Percentiles rank a stretch among this genome's conserved stretches.
phyloP scores from a whole-genome alignment of 64 coral and sea anemone species.

The Anthopleura sola region DNA sequence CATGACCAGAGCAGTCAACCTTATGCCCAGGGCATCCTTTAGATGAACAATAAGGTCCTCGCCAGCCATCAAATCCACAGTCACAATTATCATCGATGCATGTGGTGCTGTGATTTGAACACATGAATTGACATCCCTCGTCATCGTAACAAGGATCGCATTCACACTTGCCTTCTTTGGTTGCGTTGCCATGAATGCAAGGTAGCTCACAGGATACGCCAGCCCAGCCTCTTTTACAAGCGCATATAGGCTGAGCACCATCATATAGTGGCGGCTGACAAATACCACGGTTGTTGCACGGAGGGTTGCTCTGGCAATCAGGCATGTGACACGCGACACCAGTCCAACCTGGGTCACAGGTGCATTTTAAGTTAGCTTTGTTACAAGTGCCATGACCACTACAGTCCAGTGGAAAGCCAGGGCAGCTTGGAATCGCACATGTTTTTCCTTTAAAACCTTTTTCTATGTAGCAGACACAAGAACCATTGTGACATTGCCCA shows the following conservation, averaged over 20 bases:
- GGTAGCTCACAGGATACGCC: constrained; percentile 71
- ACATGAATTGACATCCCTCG: constrained; percentile 63
- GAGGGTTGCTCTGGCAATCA: constrained; percentile 80
- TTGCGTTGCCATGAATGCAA: constrained; percentile 65
- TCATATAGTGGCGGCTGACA: constrained; percentile 42
- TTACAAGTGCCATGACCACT: constrained; percentile 90
- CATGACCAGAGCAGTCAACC: constrained; percentile 89
- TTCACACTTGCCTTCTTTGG: constrained; percentile 50
- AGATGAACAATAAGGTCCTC: constrained; percentile 60
- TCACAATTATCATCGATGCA: constrained; percentile 73
- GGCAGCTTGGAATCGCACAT: constrained; percentile 80
- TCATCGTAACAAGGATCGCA: constrained; percentile 84
- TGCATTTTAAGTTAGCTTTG: constrained; percentile 62
- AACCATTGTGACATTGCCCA: constrained; percentile 43
- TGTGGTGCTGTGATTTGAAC: constrained; percentile 65
- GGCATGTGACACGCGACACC: constrained; percentile 69
- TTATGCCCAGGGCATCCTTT: constrained; percentile 78
- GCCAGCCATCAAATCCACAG: constrained; percentile 93
- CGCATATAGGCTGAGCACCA: constrained; percentile 62
- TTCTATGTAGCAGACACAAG: constrained; percentile 65
- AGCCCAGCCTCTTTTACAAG: constrained; percentile 80
- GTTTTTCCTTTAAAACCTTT: constrained; percentile 78
- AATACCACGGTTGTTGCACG: constrained; percentile 70
- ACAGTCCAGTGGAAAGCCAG: constrained; percentile 87
- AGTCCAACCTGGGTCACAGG: constrained; percentile 82